Evolutionary conservation across 2,113 vertebrate species (phyloP).

Genomic region (Alligator mississippiensis): DNA sequence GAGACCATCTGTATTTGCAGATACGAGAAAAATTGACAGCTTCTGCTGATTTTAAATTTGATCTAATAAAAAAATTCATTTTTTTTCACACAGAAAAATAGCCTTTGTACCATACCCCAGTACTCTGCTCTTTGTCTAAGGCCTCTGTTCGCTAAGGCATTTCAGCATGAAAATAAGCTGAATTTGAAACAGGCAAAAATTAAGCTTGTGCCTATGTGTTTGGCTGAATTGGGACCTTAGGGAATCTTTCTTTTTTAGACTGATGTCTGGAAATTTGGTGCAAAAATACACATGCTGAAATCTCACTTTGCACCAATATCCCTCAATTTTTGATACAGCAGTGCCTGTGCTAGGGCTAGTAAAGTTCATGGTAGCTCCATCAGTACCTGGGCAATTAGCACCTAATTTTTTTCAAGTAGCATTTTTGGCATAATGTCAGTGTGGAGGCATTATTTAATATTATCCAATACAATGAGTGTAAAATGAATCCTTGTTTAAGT

Average conservation of each 20-base stretch:
- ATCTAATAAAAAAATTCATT: neutral
- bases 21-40: neutral
- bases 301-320: constrained; percentile 24
- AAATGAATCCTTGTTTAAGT: constrained; percentile 35
- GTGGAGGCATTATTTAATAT: neutral
- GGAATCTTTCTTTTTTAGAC: constrained; percentile 29
- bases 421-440: neutral
- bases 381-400: neutral
- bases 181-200: neutral
- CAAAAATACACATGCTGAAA: neutral
- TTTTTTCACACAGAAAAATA: neutral
- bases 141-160: neutral
- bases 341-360: neutral
- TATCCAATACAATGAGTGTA: constrained; percentile 6
- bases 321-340: neutral
- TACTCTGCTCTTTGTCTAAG: neutral
- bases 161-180: neutral
- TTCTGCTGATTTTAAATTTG: neutral
- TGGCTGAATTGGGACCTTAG: constrained; percentile 36
- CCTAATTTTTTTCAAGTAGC: neutral
- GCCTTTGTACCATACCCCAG: neutral
- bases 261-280: constrained; percentile 20
- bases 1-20: neutral
- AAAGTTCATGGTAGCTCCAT: neutral
- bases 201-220: neutral